Percentiles rank a stretch among this genome's conserved stretches.
Conservation (phyloP, 2,113 vertebrate genomes). For the Atlantisia rogersi region DNA sequence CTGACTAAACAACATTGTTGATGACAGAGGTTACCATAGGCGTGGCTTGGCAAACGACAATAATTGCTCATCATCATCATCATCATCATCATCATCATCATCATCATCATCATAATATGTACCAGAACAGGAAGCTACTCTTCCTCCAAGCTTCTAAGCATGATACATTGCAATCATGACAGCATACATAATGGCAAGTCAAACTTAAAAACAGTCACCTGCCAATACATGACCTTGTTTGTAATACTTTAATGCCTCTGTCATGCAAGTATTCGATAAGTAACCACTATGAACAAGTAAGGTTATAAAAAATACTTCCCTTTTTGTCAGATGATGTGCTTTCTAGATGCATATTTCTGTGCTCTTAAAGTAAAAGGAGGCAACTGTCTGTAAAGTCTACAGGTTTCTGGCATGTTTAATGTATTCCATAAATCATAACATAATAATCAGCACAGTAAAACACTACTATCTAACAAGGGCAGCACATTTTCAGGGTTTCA, state of each 20-base stretch:
- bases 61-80: conserved; percentile 4
- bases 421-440: background rate
- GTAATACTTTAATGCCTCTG: background rate
- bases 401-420: background rate
- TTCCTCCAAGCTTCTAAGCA: conserved; percentile 31
- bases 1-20: conserved; percentile 37
- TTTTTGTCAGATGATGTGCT: background rate
- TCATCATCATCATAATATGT: background rate
- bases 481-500: background rate
- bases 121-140: conserved; percentile 49
- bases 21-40: conserved; percentile 13
- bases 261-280: background rate
- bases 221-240: conserved; percentile 19
- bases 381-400: background rate
- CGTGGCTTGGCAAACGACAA: conserved; percentile 1
- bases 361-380: background rate
- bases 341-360: background rate
- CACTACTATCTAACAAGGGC: background rate
- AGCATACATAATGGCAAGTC: conserved; percentile 27
- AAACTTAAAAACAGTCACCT: conserved; percentile 46
- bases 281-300: background rate
- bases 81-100: no score
- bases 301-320: background rate
- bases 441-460: background rate
- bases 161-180: conserved; percentile 27